Percentiles rank a stretch among this genome's conserved stretches.
Evolutionary conservation across 2,888 invertebrate genomes (phyloP).

Genomic region (Siphlonurus alternatus): DNA sequence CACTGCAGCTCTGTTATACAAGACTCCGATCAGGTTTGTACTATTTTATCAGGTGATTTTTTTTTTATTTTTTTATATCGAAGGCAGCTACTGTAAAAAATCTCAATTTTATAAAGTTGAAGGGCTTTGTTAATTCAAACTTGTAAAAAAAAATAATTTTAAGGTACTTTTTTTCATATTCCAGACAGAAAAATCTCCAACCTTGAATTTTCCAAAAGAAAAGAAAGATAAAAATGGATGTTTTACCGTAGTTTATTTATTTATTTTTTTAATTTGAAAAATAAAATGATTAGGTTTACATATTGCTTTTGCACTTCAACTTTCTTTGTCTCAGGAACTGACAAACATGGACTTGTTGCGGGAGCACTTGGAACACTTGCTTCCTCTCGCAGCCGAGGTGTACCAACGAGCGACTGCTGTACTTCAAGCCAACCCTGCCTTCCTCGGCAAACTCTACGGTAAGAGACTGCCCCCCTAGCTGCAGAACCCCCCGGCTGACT

Average conservation of each 20-base stretch:
- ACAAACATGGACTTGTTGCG: slow-evolving; percentile 23
- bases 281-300: no score
- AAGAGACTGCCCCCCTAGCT: slow-evolving; percentile 11
- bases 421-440: slow-evolving; percentile 11
- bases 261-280: no score
- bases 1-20: slow-evolving; percentile 23
- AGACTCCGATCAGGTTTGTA: slow-evolving; percentile 9
- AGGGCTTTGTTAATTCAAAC: background rate
- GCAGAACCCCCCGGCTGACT: slow-evolving; percentile 12
- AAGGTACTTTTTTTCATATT: background rate
- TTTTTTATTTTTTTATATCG: slow-evolving; percentile 11
- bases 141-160: background rate
- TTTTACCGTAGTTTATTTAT: no score
- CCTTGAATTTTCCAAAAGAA: no score
- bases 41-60: background rate
- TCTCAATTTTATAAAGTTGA: background rate
- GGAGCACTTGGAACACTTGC: slow-evolving; percentile 21
- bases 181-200: no score
- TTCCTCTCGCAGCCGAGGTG: slow-evolving; percentile 16
- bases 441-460: slow-evolving; percentile 13
- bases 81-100: no score
- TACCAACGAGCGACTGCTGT: slow-evolving; percentile 10
- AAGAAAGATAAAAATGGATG: no score
- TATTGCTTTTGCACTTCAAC: no score
- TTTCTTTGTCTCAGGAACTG: slow-evolving; percentile 21